Base-by-base conservation (phyloP, 2,797 vertebrate genomes). In the Taenioides sp. region DNA sequence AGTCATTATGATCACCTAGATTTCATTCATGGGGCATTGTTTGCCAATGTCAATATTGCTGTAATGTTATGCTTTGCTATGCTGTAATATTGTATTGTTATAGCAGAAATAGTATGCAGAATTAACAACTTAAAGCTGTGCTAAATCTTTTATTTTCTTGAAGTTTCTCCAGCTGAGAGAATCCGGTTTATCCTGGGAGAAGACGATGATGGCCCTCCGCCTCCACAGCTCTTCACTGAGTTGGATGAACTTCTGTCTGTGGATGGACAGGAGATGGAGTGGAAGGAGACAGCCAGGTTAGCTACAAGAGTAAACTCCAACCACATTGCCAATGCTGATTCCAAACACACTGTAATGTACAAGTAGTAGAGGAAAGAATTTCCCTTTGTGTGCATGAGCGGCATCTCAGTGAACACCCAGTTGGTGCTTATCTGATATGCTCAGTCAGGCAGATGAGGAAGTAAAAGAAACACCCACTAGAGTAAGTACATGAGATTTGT, bases 281-380 rank as follows among this genome's bases (percentile, higher is more conserved):
- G 98, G 98, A 98, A 97, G 84, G 98, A 99, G 87, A 99, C 97
- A 0, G 97, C 96, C n/a, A 98, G 98, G 98, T 98, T 87, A 93
- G 85, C 9, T 2, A 0, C 59, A 14, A 22, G 50, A 31, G 16
- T 62, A 31, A 27, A 25, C 14, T 16, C 3, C 22, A 25, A 18
- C 22, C n/a, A 25, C 40, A 17, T 12, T 11, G 5, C 9, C 43
- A 43, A 43, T 43, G 17, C 1, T 50, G 23, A 10, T n/a, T 5
- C 9, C 11, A 47, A 47, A 47, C 43, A 43, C 11, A 14, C n/a
- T 20, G n/a, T 43, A 7, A 20, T 79, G 37, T 25, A 18, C 1
- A 65, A 34, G 37, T 54, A 62, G 68, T 65, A 65, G 63, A 78
- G 79, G 84, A 84, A 82, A 72, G 74, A 74, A 72, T 60, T 37